A percentile compares a stretch with the other conserved stretches of the same genome.
phyloP scores from a whole-genome alignment of 2,797 vertebrate genomes.

The Galago senegalensis region DNA sequence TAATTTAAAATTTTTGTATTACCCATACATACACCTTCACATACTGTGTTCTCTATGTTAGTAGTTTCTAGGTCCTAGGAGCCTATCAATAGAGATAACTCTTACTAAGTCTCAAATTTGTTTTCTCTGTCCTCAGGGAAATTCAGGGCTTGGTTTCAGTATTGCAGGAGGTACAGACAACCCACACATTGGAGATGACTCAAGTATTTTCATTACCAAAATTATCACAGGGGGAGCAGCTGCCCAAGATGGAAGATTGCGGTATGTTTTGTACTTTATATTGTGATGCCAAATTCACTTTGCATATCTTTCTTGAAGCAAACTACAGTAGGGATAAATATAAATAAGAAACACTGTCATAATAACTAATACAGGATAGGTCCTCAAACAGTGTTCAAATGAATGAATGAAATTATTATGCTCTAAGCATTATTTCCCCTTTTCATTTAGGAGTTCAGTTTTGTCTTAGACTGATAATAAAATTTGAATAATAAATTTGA shows the following conservation, averaged over 20 bases:
- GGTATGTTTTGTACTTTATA: slow-evolving; percentile 89
- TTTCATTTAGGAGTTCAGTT: slow-evolving; percentile 58
- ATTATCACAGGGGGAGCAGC: slow-evolving; percentile 97
- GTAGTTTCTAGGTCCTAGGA: slow-evolving; percentile 10
- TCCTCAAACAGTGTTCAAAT: slow-evolving; percentile 22
- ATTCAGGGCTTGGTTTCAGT: slow-evolving; percentile 98
- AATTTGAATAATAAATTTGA: slow-evolving; percentile 58
- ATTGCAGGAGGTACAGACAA: slow-evolving; percentile 98
- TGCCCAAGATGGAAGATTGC: slow-evolving; percentile 96
- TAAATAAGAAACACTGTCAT: neutral
- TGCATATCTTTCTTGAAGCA: slow-evolving; percentile 56
- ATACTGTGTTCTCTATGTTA: neutral
- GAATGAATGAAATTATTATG: slow-evolving; percentile 32
- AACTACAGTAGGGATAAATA: slow-evolving; percentile 15
- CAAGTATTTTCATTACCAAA: slow-evolving; percentile 99
- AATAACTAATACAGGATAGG: neutral
- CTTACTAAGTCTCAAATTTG: neutral
- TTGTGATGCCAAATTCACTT: slow-evolving; percentile 36
- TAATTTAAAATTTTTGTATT: slow-evolving; percentile 63
- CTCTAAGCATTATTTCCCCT: slow-evolving; percentile 42
- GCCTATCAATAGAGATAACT: slow-evolving; percentile 40
- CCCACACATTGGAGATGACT: slow-evolving; percentile 98
- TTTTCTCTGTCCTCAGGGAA: slow-evolving; percentile 90
- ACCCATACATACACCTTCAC: neutral
- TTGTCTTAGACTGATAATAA: slow-evolving; percentile 10